Evolutionary conservation across 2,113 vertebrate species (phyloP).

Genomic region (Bufo bufo): DNA sequence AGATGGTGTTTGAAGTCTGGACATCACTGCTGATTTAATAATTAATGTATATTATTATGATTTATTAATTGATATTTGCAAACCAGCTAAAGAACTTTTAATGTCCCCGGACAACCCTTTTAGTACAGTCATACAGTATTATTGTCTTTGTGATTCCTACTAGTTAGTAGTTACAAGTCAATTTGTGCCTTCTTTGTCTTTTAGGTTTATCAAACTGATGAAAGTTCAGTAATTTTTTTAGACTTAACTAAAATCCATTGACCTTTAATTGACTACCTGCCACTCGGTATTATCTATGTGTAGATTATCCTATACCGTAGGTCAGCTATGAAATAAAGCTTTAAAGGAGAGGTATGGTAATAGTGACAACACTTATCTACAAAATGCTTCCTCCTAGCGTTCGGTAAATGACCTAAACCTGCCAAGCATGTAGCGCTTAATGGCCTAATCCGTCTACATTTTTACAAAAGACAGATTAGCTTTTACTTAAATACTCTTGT

Average conservation of each 20-base stretch:
- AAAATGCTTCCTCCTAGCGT: constrained; percentile 58
- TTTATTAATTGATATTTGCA: too few species aligned
- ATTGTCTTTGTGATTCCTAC: background rate
- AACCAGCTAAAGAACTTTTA: too few species aligned
- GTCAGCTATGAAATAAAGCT: background rate
- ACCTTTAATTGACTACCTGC: background rate
- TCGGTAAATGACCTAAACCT: constrained; percentile 60
- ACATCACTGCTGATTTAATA: too few species aligned
- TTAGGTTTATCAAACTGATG: background rate
- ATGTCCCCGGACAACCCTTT: too few species aligned
- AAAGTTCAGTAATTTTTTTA: background rate
- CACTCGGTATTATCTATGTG: background rate
- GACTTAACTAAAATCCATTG: background rate
- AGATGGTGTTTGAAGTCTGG: too few species aligned
- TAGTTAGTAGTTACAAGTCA: background rate
- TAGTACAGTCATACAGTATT: background rate
- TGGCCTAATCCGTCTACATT: constrained; percentile 66
- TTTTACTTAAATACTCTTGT: constrained; percentile 73
- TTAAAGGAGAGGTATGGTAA: background rate
- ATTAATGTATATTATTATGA: too few species aligned
- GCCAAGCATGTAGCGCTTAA: constrained; percentile 60
- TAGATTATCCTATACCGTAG: background rate
- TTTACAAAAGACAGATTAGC: constrained; percentile 73
- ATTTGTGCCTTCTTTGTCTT: background rate
- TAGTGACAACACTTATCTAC: constrained; percentile 41